Evolutionary conservation across 2,797 vertebrate species (phyloP).

Genomic region (Micromesistius poutassou): DNA sequence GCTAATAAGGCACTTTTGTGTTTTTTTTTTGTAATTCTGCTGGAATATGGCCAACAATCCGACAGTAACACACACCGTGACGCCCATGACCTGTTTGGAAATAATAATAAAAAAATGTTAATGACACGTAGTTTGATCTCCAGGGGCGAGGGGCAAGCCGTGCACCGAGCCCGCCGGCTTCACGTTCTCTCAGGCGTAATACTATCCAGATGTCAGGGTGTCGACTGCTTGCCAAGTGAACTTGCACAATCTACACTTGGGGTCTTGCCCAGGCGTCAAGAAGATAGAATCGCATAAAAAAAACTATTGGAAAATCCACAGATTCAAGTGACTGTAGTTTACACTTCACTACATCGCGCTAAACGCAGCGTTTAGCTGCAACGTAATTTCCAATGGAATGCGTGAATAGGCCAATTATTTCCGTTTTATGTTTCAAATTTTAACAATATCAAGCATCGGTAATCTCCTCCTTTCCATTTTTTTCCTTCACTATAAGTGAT

Average conservation of each 20-base stretch:
- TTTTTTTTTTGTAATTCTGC: background rate
- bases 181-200: conserved; percentile 72
- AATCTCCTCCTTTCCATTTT: no score
- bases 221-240: conserved; percentile 73
- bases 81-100: conserved; percentile 36
- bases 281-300: conserved; percentile 58
- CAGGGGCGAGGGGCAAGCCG: conserved; percentile 51
- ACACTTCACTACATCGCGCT: background rate
- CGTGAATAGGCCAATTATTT: background rate
- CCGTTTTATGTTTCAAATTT: background rate
- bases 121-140: conserved; percentile 72
- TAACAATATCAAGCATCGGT: background rate
- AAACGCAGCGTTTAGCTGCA: background rate
- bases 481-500: no score
- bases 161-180: conserved; percentile 65
- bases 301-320: conserved; percentile 38
- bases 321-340: conserved; percentile 33
- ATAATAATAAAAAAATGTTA: conserved; percentile 31
- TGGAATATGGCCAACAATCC: conserved; percentile 6
- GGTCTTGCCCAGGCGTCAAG: conserved; percentile 68
- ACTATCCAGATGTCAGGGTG: conserved; percentile 76
- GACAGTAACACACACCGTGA: conserved; percentile 21
- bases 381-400: no score
- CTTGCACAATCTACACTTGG: conserved; percentile 74
- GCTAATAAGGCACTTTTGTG: conserved; percentile 20